These are phyloP conservation scores for Catharus fuscescens DNA, from an alignment of 2,113 vertebrate species.

Conservation along the genomic window DNA sequence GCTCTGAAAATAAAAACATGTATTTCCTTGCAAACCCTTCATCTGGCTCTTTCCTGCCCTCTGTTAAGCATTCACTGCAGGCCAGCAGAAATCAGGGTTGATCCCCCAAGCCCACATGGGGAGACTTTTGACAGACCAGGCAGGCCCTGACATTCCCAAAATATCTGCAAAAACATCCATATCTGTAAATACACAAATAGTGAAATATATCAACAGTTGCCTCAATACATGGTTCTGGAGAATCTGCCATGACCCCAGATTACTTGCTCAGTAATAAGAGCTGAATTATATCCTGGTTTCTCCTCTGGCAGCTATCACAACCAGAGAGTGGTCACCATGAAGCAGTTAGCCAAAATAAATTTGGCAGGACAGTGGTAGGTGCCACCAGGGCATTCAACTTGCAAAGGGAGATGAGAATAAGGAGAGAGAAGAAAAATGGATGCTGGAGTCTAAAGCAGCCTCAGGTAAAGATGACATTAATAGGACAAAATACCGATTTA, in stretches of 20 bases:
- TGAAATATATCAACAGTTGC: background rate
- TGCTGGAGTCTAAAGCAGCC: background rate
- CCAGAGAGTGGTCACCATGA: background rate
- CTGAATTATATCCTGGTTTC: background rate
- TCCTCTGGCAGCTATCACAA: background rate
- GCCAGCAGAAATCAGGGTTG: background rate
- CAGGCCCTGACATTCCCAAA: background rate
- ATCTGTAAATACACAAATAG: background rate
- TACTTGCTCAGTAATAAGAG: background rate
- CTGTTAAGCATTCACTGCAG: rapidly evolving
- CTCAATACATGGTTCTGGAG: background rate
- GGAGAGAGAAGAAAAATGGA: background rate
- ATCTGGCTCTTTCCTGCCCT: background rate
- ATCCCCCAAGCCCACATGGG: background rate
- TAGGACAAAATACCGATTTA: slow-evolving; percentile 11
- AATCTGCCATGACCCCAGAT: background rate
- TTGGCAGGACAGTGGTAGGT: background rate
- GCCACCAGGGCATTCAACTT: background rate
- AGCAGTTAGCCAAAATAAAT: background rate
- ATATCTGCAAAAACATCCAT: background rate
- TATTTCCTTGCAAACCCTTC: background rate
- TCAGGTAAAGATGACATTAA: slow-evolving; percentile 5
- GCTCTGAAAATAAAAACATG: background rate
- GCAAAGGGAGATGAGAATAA: background rate
- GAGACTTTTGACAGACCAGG: background rate